phyloP scores from a whole-genome alignment of 2,797 vertebrate genomes.

The Etheostoma nigrum region DNA sequence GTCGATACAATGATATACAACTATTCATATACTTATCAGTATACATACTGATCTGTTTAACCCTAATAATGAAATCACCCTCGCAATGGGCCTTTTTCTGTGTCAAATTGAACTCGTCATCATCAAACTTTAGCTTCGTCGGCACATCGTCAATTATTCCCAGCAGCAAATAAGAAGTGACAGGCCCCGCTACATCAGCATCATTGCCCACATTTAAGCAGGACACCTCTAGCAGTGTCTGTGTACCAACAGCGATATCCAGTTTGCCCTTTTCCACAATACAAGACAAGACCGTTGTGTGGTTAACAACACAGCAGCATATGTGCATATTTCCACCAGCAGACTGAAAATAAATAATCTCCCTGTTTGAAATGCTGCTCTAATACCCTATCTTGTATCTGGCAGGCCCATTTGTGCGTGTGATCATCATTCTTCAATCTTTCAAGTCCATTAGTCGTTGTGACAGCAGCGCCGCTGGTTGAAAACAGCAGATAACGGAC shows the following conservation, averaged over 20 bases:
- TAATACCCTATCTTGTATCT: slow-evolving; percentile 74
- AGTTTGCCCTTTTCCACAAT: slow-evolving; percentile 56
- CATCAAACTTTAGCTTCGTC: background rate
- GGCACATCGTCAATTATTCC: background rate
- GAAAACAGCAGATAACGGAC: slow-evolving; percentile 75
- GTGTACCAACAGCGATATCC: slow-evolving; percentile 6
- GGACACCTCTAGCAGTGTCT: slow-evolving; percentile 28
- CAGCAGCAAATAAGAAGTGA: slow-evolving; percentile 1
- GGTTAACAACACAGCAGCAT: slow-evolving; percentile 57
- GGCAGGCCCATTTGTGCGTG: slow-evolving; percentile 68
- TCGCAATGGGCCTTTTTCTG: background rate
- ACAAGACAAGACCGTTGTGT: slow-evolving; percentile 57
- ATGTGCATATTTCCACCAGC: slow-evolving; percentile 66
- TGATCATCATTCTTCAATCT: slow-evolving; percentile 76
- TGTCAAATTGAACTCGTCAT: background rate
- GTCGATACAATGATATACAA: background rate
- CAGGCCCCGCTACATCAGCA: background rate
- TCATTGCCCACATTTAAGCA: slow-evolving; percentile 32
- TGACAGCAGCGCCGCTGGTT: slow-evolving; percentile 70
- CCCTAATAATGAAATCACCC: background rate
- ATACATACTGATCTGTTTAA: background rate
- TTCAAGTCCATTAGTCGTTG: slow-evolving; percentile 77
- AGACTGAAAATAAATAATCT: slow-evolving; percentile 68
- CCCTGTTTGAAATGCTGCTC: slow-evolving; percentile 60
- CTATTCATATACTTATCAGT: background rate